These are phyloP conservation scores for Ailurus styani DNA, from an alignment of 2,113 vertebrate species.

Conservation along the genomic window DNA sequence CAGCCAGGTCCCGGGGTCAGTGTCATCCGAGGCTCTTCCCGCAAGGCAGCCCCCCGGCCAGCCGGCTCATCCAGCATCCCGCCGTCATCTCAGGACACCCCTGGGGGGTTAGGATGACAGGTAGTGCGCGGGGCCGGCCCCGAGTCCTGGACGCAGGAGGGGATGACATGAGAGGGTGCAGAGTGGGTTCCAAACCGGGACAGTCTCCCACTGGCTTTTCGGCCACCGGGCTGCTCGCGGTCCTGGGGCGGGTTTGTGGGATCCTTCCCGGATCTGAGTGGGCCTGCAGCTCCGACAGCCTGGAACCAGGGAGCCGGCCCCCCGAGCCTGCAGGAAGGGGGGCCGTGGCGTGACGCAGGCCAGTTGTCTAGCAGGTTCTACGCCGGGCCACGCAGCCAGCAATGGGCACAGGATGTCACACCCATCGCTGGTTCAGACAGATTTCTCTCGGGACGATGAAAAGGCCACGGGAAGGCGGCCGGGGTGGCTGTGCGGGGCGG, in stretches of 20 bases:
- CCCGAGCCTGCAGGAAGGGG: not conserved
- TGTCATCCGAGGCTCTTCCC: not conserved
- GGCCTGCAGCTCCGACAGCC: not conserved
- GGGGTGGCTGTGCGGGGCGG: not conserved
- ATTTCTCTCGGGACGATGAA: not conserved
- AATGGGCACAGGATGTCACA: fast-evolving
- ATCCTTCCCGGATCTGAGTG: not conserved
- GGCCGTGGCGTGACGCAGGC: not conserved
- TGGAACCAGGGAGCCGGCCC: not conserved
- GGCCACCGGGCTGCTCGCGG: fast-evolving
- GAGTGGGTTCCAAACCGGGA: not conserved
- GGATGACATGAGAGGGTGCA: fast-evolving
- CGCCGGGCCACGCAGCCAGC: not conserved
- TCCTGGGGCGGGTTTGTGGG: not conserved
- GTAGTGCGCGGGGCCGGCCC: not conserved
- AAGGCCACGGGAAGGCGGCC: not conserved
- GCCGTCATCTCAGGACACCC: not conserved
- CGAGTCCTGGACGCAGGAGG: fast-evolving
- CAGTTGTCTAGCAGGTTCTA: not conserved
- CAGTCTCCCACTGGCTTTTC: fast-evolving
- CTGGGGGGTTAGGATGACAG: not conserved
- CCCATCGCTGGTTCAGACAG: too few relatives aligned
- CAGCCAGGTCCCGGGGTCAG: not conserved
- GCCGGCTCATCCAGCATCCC: fast-evolving
- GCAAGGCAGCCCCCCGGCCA: not conserved